Conservation (phyloP, 2,113 vertebrate species). For the Erpornis zantholeuca region DNA sequence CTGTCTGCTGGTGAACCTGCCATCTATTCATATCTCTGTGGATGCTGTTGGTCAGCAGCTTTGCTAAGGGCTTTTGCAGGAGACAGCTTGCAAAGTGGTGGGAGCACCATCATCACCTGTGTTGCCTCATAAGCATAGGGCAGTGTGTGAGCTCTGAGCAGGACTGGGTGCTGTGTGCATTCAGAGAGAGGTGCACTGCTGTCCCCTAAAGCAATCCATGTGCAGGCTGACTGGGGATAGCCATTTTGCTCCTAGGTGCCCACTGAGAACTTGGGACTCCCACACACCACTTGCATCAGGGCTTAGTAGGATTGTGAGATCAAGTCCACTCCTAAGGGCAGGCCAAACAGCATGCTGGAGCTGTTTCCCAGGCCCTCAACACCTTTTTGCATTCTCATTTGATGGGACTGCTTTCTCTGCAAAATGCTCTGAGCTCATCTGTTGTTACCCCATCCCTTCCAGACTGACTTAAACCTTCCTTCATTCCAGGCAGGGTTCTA, state of each 20-base stretch:
- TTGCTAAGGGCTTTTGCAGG: neutral
- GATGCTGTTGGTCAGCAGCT: neutral
- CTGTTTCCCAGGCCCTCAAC: neutral
- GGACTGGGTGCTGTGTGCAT: neutral
- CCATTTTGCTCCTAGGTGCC: neutral
- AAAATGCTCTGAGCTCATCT: neutral
- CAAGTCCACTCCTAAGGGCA: neutral
- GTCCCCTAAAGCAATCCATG: neutral
- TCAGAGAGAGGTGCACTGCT: neutral
- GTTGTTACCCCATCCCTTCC: neutral
- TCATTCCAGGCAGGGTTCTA: neutral
- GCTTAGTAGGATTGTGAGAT: neutral
- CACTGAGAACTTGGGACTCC: neutral
- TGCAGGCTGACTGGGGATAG: neutral
- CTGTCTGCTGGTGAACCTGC: neutral
- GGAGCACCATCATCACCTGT: fast-evolving
- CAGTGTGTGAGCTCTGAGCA: neutral
- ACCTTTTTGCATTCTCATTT: neutral
- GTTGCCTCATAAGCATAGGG: fast-evolving
- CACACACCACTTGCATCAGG: fast-evolving
- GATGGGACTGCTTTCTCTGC: neutral
- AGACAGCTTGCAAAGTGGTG: neutral
- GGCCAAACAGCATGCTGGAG: neutral
- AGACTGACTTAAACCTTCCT: neutral
- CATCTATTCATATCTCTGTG: neutral